Evolutionary conservation across 1,140 invertebrate species (phyloP).

Genomic region (Atta colombica): DNA sequence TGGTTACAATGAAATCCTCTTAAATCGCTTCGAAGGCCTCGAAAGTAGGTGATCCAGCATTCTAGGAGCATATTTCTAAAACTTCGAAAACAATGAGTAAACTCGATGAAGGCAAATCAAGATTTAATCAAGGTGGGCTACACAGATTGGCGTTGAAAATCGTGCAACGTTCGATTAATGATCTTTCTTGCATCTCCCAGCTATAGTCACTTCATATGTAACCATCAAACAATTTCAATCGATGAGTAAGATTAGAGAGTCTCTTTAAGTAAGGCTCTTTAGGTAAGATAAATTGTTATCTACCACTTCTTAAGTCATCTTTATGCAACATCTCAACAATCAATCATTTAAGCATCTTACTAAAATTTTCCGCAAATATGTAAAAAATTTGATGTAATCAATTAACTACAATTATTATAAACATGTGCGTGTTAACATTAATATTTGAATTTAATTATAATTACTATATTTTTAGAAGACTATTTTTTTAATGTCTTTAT

Average conservation of each 20-base stretch:
- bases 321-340: background rate
- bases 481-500: background rate
- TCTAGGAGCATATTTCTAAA: slow-evolving; percentile 6
- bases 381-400: slow-evolving; percentile 3
- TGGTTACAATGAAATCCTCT: slow-evolving; percentile 25
- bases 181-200: background rate
- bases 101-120: background rate
- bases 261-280: no score
- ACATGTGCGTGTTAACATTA: no score
- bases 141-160: slow-evolving; percentile 25
- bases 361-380: background rate
- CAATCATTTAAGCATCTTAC: background rate
- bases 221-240: background rate
- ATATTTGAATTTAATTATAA: background rate
- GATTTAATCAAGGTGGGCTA: background rate
- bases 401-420: background rate
- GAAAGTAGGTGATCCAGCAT: slow-evolving; percentile 59
- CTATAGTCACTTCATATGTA: background rate
- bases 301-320: background rate
- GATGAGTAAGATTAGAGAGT: no score
- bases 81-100: background rate
- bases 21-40: slow-evolving; percentile 47
- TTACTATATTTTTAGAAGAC: background rate
- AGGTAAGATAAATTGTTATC: background rate
- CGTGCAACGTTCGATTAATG: slow-evolving; percentile 52